Base-by-base conservation (phyloP, 2,113 vertebrate genomes). In the Campylomormyrus tamandua region DNA sequence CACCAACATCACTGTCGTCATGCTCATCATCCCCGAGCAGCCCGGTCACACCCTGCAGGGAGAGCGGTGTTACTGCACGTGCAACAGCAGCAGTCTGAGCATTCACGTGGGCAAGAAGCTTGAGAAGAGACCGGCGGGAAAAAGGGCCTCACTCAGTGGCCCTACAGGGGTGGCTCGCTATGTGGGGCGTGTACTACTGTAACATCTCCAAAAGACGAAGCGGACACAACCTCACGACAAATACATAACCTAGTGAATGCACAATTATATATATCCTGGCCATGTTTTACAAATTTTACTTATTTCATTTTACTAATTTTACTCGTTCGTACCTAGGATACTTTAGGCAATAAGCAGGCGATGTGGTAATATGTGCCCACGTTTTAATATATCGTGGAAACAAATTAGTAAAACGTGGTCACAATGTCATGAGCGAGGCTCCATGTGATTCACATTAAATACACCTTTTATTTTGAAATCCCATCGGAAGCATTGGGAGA, bases 21-120 rank as follows among this genome's bases (percentile, higher is more conserved):
- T 95, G 96, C 19, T 94, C 92, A 1, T 94, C 95, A n/a, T 91
- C 95, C 3, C 93, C 95, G 62, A 98, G 95, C 83, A 98, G 91
- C 66, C 96, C 96, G 45, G 98, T 97, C 45, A 94, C 90, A 80
- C 91, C 94, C 98, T 99, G 93, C 4, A 91, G 17, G 91, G 87
- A 87, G 45, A 89, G 89, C 1, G 1, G 19, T 11, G 46, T 85
- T 15, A 85, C 8, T 85, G 48, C 48, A 24, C 3, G 17, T 7
- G 21, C 11, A 45, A 83, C 77, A 19, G 17, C 7, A 83, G 39
- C 35, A 19, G 19, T 24, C 80, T 77, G 70, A 19, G 27, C 31
- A 35, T 35, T 39, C 5, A 77, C 19, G 31, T 66, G 9, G 62
- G 62, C 9, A 66, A 31, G 62, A 27, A 11, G n/a, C 62, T 66